A percentile compares a stretch with the other conserved stretches of the same genome.
Conservation (phyloP, 2,888 invertebrate species). For the Dexiosoma caninum region DNA sequence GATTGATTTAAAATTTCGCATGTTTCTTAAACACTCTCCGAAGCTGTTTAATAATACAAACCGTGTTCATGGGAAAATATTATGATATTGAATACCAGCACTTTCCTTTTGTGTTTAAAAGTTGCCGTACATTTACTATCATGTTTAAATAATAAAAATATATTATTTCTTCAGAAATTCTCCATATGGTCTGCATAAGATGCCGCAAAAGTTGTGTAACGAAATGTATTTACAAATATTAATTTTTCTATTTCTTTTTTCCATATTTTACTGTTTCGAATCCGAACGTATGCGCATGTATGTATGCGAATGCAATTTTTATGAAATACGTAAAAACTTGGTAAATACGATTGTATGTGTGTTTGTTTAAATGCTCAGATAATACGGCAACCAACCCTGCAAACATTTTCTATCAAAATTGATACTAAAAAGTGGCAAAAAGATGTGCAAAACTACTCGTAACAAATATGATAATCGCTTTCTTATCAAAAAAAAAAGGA, state of each 20-base stretch:
- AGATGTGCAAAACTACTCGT: too few relatives aligned
- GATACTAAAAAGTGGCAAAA: too few relatives aligned
- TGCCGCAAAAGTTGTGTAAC: conserved; percentile 24
- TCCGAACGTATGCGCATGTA: not conserved
- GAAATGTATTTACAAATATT: conserved; percentile 5
- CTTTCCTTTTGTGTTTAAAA: not conserved
- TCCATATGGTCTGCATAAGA: conserved; percentile 18
- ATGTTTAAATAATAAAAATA: not conserved
- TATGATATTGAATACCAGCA: not conserved
- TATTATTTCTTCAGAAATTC: too few relatives aligned
- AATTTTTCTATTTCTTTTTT: not conserved
- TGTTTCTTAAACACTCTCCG: not conserved
- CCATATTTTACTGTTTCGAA: not conserved
- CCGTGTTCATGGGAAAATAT: conserved; percentile 7
- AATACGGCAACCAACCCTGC: not conserved
- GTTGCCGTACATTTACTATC: not conserved
- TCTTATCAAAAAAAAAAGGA: too few relatives aligned
- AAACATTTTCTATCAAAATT: too few relatives aligned
- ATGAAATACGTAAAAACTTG: not conserved
- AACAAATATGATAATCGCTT: too few relatives aligned
- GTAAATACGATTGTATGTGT: not conserved
- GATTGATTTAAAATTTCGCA: not conserved
- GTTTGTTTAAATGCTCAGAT: not conserved
- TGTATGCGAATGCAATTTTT: not conserved
- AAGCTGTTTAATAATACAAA: not conserved